Conservation (phyloP, 2,113 vertebrate genomes). For the Notiomystis cincta region DNA sequence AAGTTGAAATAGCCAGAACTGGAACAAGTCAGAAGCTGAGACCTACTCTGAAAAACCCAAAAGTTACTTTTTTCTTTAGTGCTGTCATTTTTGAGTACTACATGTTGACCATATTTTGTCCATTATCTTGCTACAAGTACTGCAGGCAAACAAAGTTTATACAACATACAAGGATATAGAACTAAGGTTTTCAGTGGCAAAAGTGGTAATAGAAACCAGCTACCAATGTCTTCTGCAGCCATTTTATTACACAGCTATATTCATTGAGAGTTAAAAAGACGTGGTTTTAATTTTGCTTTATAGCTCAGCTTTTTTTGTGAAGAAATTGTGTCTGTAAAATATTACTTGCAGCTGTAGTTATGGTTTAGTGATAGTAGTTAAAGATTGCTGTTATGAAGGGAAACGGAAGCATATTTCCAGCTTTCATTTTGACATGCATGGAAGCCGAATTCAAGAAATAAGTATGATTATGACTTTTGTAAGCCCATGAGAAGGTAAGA, state of each 20-base stretch:
- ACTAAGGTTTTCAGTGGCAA: not conserved
- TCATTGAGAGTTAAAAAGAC: not conserved
- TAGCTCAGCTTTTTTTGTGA: not conserved
- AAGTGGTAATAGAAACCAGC: not conserved
- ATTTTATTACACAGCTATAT: not conserved
- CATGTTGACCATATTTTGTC: not conserved
- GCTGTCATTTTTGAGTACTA: not conserved
- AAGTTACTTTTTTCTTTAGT: not conserved
- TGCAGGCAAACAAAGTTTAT: not conserved
- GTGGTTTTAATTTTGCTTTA: conserved; percentile 5
- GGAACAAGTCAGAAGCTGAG: not conserved
- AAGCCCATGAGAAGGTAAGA: not conserved
- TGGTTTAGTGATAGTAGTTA: not conserved
- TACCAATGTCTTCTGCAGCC: not conserved
- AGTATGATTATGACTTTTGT: not conserved
- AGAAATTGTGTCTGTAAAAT: not conserved
- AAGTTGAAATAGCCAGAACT: not conserved
- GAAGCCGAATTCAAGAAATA: not conserved
- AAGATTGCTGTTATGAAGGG: not conserved
- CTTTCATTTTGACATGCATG: not conserved
- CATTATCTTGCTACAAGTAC: not conserved
- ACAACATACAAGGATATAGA: not conserved
- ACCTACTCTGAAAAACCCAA: not conserved
- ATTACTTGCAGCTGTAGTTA: not conserved
- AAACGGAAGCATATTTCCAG: not conserved